A percentile compares a stretch with the other conserved stretches of the same genome.
Evolutionary conservation across 1,140 invertebrate species (phyloP).

Genomic region (Pomacea maculata): DNA sequence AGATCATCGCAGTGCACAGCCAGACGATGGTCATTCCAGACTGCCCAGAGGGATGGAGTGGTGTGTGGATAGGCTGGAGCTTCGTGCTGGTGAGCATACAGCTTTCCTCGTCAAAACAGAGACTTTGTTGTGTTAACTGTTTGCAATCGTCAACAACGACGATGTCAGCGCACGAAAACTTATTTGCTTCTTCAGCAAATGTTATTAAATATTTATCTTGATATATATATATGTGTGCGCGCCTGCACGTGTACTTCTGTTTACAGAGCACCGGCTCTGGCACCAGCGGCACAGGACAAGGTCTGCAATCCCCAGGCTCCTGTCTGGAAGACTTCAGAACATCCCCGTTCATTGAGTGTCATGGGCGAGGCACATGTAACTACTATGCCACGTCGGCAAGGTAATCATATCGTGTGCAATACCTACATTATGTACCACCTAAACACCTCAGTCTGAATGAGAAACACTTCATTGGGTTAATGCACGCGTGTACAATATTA

Average conservation of each 20-base stretch:
- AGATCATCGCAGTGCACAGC: conserved; percentile 97
- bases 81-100: conserved; percentile 89
- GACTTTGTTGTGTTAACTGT: background rate
- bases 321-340: conserved; percentile 96
- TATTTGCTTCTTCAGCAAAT: no score
- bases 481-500: background rate
- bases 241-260: conserved; percentile 4
- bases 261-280: conserved; percentile 81
- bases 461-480: background rate
- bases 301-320: conserved; percentile 90
- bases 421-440: background rate
- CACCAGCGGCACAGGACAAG: conserved; percentile 94
- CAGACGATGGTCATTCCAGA: conserved; percentile 87
- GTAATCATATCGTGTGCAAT: background rate
- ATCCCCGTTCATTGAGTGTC: conserved; percentile 93
- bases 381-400: conserved; percentile 69
- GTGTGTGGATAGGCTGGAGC: conserved; percentile 96
- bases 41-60: conserved; percentile 90
- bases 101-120: background rate
- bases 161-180: no score
- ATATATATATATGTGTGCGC: background rate
- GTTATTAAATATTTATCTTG: no score
- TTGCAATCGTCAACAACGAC: no score
- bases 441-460: background rate
- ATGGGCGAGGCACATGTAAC: conserved; percentile 62